Conservation (phyloP, 2,797 vertebrate species). For the Peromyscus attwateri region DNA sequence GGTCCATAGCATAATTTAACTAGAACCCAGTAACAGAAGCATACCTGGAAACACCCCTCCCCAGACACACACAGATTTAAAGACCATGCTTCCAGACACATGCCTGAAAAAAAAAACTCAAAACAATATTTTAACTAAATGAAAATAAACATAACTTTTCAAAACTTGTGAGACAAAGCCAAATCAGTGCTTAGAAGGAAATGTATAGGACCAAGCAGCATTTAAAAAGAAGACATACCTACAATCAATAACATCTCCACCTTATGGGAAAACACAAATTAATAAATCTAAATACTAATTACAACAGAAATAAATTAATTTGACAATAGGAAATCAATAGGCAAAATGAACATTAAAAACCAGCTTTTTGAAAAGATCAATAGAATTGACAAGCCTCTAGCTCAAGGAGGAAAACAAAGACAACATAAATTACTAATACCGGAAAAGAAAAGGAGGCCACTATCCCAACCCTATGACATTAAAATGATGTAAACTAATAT, state of each 20-base stretch:
- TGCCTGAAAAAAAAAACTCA: neutral
- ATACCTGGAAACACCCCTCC: neutral
- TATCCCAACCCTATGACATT: neutral
- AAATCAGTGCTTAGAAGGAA: neutral
- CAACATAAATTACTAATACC: neutral
- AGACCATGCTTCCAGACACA: neutral
- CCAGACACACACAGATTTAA: neutral
- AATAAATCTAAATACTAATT: neutral
- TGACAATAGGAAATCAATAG: slow-evolving; percentile 2
- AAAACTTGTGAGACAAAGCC: neutral
- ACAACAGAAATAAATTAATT: neutral
- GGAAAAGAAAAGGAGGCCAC: neutral
- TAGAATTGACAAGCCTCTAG: neutral
- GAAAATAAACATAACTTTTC: neutral
- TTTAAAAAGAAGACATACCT: neutral
- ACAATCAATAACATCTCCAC: neutral
- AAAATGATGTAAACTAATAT: neutral
- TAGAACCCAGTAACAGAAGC: neutral
- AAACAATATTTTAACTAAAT: neutral
- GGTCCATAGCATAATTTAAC: too few species aligned
- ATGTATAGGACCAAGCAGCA: neutral
- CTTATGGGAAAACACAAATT: neutral
- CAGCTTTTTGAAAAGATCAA: neutral
- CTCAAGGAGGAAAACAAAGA: neutral
- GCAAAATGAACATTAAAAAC: slow-evolving; percentile 16